Conservation (phyloP, 1,140 invertebrate genomes). For the Hycleus cichorii region DNA sequence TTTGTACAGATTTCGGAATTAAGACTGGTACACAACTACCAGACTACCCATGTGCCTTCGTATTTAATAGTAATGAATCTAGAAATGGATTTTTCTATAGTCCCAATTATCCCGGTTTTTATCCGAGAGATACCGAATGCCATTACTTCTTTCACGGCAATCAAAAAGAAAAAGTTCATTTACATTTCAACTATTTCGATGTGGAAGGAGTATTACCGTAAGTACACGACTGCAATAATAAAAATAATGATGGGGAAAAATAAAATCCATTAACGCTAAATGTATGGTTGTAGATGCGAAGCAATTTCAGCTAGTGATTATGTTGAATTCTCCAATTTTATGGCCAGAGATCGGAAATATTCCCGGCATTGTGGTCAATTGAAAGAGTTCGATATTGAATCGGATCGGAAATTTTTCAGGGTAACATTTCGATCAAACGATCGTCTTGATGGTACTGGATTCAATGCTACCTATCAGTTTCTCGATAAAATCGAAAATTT, state of each 20-base stretch:
- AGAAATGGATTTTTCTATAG: conserved; percentile 79
- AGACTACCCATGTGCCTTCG: conserved; percentile 72
- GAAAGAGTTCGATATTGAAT: conserved; percentile 71
- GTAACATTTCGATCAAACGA: conserved; percentile 92
- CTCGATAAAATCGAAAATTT: conserved; percentile 34
- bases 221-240: conserved; percentile 40
- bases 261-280: conserved; percentile 2
- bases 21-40: conserved; percentile 64
- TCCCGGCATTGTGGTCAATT: conserved; percentile 77
- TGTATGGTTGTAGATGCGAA: conserved; percentile 61
- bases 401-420: conserved; percentile 87
- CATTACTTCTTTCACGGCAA: conserved; percentile 90
- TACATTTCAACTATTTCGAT: conserved; percentile 86
- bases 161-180: conserved; percentile 69
- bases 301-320: conserved; percentile 83
- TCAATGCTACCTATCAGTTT: conserved; percentile 86
- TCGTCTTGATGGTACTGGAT: conserved; percentile 85
- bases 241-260: not conserved
- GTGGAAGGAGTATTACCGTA: conserved; percentile 86
- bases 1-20: conserved; percentile 68
- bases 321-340: conserved; percentile 90
- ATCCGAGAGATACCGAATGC: conserved; percentile 87
- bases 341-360: conserved; percentile 78
- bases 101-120: conserved; percentile 88
- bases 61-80: conserved; percentile 70